A percentile compares a stretch with the other conserved stretches of the same genome.
These are phyloP conservation scores for Thalassaphorura encarpata DNA, from an alignment of 1,140 invertebrate genomes.

Conservation along the genomic window DNA sequence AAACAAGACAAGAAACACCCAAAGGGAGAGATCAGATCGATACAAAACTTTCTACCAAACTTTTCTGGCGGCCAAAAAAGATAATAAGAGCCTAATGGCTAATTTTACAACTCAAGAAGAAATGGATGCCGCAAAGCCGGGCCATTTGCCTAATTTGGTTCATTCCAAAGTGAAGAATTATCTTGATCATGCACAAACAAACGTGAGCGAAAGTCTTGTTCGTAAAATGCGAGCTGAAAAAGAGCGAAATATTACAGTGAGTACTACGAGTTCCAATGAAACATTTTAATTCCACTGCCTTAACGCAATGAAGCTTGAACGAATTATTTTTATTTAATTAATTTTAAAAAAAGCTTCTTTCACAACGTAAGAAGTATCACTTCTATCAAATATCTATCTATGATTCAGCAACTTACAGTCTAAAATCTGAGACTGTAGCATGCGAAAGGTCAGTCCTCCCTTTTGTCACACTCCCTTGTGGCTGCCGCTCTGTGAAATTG, in stretches of 20 bases:
- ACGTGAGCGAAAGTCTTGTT: background rate
- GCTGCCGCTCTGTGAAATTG: too few species aligned
- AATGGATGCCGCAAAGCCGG: too few species aligned
- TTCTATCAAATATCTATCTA: too few species aligned
- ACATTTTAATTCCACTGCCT: background rate
- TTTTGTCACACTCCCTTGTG: too few species aligned
- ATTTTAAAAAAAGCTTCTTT: too few species aligned
- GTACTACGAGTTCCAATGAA: background rate
- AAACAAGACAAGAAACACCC: slow-evolving; percentile 60
- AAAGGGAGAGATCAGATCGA: slow-evolving; percentile 49
- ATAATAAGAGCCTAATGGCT: background rate
- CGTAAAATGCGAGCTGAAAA: background rate
- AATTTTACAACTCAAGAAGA: too few species aligned
- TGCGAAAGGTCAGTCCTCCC: too few species aligned
- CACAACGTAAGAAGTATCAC: too few species aligned
- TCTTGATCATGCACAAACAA: background rate
- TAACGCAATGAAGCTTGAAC: too few species aligned
- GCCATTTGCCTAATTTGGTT: background rate
- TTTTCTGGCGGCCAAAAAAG: background rate
- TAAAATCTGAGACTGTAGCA: too few species aligned
- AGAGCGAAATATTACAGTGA: background rate
- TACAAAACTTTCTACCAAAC: slow-evolving; percentile 31
- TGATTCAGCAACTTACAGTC: too few species aligned
- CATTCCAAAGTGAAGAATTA: background rate
- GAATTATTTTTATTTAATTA: too few species aligned